A percentile compares a stretch with the other conserved stretches of the same genome.
Evolutionary conservation across 2,888 invertebrate species (phyloP).

Genomic region (Eupithecia abbreviata): DNA sequence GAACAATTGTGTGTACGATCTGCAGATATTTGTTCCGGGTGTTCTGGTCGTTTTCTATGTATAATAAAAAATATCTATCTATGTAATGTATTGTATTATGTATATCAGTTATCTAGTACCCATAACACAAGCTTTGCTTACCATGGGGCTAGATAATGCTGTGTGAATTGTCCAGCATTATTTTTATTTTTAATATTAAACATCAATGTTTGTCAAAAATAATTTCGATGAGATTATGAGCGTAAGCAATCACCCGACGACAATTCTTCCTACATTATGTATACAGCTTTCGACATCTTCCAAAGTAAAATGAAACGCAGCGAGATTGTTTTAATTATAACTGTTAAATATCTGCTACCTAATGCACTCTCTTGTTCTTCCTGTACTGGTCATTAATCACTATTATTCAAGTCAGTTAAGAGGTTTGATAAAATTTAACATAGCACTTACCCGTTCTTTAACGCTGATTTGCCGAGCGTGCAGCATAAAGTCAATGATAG

Average conservation of each 20-base stretch:
- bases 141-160: too few relatives aligned
- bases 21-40: too few relatives aligned
- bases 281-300: not conserved
- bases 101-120: too few relatives aligned
- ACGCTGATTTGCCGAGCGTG: constrained; percentile 91
- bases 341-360: not conserved
- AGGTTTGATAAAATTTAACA: not conserved
- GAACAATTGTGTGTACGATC: too few relatives aligned
- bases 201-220: not conserved
- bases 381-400: not conserved
- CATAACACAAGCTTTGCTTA: too few relatives aligned
- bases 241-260: not conserved
- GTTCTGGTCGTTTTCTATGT: too few relatives aligned
- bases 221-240: not conserved
- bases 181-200: too few relatives aligned
- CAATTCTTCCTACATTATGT: not conserved
- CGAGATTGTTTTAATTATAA: not conserved
- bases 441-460: constrained; percentile 87
- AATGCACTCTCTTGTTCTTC: not conserved
- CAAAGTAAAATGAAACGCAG: not conserved
- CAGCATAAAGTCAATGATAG: constrained; percentile 93
- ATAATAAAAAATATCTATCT: too few relatives aligned
- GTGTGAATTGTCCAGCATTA: too few relatives aligned
- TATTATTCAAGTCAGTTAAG: not conserved
- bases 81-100: too few relatives aligned